These are phyloP conservation scores for Callipepla squamata DNA, from an alignment of 2,113 vertebrate genomes.

Conservation along the genomic window DNA sequence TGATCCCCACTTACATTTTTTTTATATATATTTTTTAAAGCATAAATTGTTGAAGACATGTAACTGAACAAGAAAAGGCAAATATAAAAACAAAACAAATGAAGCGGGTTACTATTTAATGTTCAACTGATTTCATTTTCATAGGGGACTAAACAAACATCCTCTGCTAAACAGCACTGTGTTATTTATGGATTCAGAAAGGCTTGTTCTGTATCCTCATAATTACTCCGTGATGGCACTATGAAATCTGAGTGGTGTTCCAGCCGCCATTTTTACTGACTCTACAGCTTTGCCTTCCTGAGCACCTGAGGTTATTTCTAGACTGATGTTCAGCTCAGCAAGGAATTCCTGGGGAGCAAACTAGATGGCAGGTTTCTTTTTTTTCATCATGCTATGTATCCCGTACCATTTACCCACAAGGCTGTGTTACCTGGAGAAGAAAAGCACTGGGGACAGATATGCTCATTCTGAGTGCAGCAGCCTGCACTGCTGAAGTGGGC, in stretches of 20 bases:
- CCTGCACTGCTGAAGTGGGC: not conserved
- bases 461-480: not conserved
- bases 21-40: not conserved
- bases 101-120: not conserved
- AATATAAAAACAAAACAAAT: not conserved
- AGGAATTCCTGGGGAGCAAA: not conserved
- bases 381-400: fast-evolving
- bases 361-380: not conserved
- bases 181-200: not conserved
- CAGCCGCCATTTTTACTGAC: fast-evolving
- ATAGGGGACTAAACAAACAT: not conserved
- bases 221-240: not conserved
- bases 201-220: not conserved
- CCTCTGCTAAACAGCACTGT: not conserved
- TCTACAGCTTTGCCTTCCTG: not conserved
- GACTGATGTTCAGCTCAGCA: not conserved
- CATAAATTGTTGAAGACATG: not conserved
- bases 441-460: not conserved
- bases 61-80: not conserved
- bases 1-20: not conserved
- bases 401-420: not conserved
- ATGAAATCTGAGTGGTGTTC: not conserved
- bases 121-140: not conserved
- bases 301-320: not conserved
- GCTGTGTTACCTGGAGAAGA: not conserved